A percentile compares a stretch with the other conserved stretches of the same genome.
Evolutionary conservation across 1,140 invertebrate species (phyloP).

Genomic region (Zaprionus africanus): DNA sequence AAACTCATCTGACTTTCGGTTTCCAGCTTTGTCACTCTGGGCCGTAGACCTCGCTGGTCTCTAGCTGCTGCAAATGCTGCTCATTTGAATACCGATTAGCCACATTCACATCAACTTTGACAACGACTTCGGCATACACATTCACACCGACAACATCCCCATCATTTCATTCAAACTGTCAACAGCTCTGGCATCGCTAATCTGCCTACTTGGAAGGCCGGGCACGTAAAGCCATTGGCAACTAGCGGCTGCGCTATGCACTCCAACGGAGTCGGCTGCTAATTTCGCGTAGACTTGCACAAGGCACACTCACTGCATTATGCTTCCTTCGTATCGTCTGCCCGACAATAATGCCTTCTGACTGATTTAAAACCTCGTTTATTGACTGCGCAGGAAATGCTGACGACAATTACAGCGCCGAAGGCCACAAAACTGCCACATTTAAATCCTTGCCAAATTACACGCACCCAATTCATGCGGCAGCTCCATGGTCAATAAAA

Average conservation of each 20-base stretch:
- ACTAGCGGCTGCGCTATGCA: slow-evolving; percentile 9
- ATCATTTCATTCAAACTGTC: slow-evolving; percentile 32
- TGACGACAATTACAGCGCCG: slow-evolving; percentile 46
- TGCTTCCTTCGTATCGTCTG: slow-evolving; percentile 16
- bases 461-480: neutral
- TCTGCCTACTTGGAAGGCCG: slow-evolving; percentile 55
- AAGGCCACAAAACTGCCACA: slow-evolving; percentile 52
- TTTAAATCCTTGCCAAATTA: slow-evolving; percentile 58
- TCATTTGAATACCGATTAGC: slow-evolving; percentile 80
- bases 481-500: neutral
- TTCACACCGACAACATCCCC: slow-evolving; percentile 7
- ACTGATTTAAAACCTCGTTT: slow-evolving; percentile 50
- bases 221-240: slow-evolving; percentile 56
- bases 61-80: slow-evolving; percentile 51
- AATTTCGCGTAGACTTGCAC: slow-evolving; percentile 46
- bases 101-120: slow-evolving; percentile 22
- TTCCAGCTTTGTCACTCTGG: slow-evolving; percentile 48
- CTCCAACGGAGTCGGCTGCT: slow-evolving; percentile 11
- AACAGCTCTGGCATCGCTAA: slow-evolving; percentile 45
- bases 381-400: slow-evolving; percentile 65
- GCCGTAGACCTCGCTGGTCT: slow-evolving; percentile 35
- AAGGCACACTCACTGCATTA: slow-evolving; percentile 24
- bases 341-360: slow-evolving; percentile 60
- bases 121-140: slow-evolving; percentile 6
- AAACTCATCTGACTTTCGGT: slow-evolving; percentile 82